Conservation (phyloP, 2,888 invertebrate species). For the Zeuzera pyrina region DNA sequence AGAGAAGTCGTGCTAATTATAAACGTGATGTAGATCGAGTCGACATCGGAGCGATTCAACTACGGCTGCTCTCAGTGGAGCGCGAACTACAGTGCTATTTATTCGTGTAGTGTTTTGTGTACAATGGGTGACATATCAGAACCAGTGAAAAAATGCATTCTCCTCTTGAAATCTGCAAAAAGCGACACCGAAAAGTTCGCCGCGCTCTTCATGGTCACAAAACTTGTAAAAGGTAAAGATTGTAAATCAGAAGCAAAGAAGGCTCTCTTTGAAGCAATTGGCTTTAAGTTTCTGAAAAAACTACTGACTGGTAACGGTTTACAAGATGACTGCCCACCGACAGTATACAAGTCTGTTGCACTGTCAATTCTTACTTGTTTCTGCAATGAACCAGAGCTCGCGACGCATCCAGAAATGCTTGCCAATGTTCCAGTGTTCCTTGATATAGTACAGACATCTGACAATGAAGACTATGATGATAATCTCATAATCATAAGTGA, state of each 20-base stretch:
- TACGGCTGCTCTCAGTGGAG: slow-evolving; percentile 56
- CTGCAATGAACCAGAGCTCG: slow-evolving; percentile 85
- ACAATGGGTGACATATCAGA: slow-evolving; percentile 79
- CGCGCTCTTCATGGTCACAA: slow-evolving; percentile 92
- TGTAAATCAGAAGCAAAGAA: slow-evolving; percentile 84
- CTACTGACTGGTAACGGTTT: slow-evolving; percentile 82
- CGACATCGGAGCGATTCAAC: slow-evolving; percentile 48
- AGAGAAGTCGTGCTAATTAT: slow-evolving; percentile 68
- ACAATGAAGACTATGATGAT: slow-evolving; percentile 89
- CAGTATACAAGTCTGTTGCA: slow-evolving; percentile 93
- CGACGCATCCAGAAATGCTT: slow-evolving; percentile 87
- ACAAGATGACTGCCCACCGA: slow-evolving; percentile 90
- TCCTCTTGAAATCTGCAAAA: slow-evolving; percentile 83
- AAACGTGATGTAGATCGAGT: slow-evolving; percentile 68
- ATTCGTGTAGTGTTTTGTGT: slow-evolving; percentile 49
- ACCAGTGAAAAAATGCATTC: slow-evolving; percentile 87
- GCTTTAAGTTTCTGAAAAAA: slow-evolving; percentile 88
- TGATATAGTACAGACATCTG: slow-evolving; percentile 87
- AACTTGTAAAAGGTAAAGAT: slow-evolving; percentile 87
- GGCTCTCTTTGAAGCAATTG: slow-evolving; percentile 90
- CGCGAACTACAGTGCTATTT: slow-evolving; percentile 59
- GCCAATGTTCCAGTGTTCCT: slow-evolving; percentile 87
- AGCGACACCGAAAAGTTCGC: slow-evolving; percentile 94
- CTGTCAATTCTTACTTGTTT: slow-evolving; percentile 90
- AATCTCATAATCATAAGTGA: slow-evolving; percentile 90